Percentiles rank a stretch among this genome's conserved stretches.
Conservation (phyloP, 2,113 vertebrate genomes). For the Pristiophorus japonicus region DNA sequence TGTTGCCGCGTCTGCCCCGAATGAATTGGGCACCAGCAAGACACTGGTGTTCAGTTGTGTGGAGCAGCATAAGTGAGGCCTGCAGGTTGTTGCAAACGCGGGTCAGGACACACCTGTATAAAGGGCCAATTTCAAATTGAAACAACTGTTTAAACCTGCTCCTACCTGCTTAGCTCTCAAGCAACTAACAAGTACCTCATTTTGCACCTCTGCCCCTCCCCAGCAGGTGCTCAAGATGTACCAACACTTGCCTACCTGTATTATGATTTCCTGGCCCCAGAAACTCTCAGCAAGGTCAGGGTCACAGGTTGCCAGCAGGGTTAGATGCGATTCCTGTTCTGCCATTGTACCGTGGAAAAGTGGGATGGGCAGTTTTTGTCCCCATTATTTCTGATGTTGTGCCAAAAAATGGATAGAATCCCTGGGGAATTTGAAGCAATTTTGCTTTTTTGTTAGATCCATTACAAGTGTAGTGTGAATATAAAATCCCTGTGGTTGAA, state of each 20-base stretch:
- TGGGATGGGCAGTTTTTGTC: not conserved
- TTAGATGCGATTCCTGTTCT: not conserved
- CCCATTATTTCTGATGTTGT: too few relatives aligned
- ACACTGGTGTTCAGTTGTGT: not conserved
- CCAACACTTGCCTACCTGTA: not conserved
- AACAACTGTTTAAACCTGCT: not conserved
- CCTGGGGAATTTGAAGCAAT: not conserved
- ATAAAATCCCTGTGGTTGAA: not conserved
- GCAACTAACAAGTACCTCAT: not conserved
- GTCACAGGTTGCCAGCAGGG: not conserved
- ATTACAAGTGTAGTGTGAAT: not conserved
- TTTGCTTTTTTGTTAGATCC: not conserved
- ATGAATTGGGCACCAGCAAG: not conserved
- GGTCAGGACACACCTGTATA: not conserved
- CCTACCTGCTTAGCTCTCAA: not conserved
- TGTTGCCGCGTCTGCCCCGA: not conserved
- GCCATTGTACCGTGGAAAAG: not conserved
- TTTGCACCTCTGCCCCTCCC: not conserved
- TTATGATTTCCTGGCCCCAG: not conserved
- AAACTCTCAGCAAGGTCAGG: not conserved
- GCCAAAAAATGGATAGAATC: too few relatives aligned
- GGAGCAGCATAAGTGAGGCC: not conserved
- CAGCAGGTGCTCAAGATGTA: not conserved
- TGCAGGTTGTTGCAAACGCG: not conserved
- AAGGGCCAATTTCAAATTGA: not conserved